A percentile compares a stretch with the other conserved stretches of the same genome.
Evolutionary conservation across 2,113 vertebrate species (phyloP).

Genomic region (Mormoops blainvillei): DNA sequence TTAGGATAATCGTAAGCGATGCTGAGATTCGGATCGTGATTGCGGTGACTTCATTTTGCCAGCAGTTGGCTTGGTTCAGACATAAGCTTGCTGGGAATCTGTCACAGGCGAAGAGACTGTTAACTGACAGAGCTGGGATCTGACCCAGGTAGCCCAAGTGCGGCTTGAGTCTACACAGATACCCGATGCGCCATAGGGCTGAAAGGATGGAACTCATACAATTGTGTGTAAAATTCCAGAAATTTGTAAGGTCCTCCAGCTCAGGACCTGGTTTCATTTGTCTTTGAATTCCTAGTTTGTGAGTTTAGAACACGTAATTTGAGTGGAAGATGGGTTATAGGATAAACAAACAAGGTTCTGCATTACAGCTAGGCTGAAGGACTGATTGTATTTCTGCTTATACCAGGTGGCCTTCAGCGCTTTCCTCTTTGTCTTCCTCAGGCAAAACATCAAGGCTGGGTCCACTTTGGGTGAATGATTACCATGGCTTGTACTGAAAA

Average conservation of each 20-base stretch:
- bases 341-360: background rate
- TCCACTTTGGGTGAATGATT: background rate
- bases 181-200: accelerated
- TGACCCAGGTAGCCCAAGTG: background rate
- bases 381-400: background rate
- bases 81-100: background rate
- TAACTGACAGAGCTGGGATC: background rate
- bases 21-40: background rate
- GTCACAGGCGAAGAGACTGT: background rate
- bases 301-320: background rate
- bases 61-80: background rate
- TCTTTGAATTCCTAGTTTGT: background rate
- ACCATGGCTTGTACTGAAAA: background rate
- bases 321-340: background rate
- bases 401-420: background rate
- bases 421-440: background rate
- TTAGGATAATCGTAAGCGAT: background rate
- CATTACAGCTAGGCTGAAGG: background rate
- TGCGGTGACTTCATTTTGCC: background rate
- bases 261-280: background rate
- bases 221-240: background rate
- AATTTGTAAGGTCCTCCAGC: background rate
- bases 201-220: background rate
- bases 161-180: background rate
- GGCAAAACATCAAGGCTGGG: background rate